These are phyloP conservation scores for Huso huso DNA, from an alignment of 2,797 vertebrate species.

Conservation along the genomic window DNA sequence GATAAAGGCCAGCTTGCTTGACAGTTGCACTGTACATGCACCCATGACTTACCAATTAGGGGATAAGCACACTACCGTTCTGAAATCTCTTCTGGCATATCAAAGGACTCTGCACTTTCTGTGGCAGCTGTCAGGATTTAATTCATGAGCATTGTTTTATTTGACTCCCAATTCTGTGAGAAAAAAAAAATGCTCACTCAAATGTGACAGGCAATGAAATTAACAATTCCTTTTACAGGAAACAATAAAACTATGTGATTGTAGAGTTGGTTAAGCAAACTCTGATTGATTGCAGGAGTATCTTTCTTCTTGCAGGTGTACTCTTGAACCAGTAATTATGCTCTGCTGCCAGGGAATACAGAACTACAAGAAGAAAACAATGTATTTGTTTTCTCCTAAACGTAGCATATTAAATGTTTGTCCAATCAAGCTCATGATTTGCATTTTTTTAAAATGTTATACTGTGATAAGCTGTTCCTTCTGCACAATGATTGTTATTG, in stretches of 20 bases:
- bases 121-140: conserved; percentile 2
- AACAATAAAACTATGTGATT: neutral
- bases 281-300: no score
- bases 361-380: no score
- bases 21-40: neutral
- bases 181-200: neutral
- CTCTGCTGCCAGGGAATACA: no score
- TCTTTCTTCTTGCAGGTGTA: no score
- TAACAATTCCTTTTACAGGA: neutral
- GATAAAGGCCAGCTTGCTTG: neutral
- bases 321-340: no score
- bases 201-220: conserved; percentile 1
- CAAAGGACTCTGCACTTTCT: neutral
- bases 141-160: neutral
- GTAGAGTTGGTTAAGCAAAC: no score
- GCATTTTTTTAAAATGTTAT: no score
- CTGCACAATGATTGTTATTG: no score
- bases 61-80: neutral
- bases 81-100: neutral
- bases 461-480: no score
- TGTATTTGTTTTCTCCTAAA: no score
- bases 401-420: no score
- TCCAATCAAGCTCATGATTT: no score
- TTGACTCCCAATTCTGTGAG: conserved; percentile 3
- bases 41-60: conserved; percentile 3